A percentile compares a stretch with the other conserved stretches of the same genome.
Evolutionary conservation across 2,797 vertebrate genomes (phyloP).

Genomic region (Erpetoichthys calabaricus): DNA sequence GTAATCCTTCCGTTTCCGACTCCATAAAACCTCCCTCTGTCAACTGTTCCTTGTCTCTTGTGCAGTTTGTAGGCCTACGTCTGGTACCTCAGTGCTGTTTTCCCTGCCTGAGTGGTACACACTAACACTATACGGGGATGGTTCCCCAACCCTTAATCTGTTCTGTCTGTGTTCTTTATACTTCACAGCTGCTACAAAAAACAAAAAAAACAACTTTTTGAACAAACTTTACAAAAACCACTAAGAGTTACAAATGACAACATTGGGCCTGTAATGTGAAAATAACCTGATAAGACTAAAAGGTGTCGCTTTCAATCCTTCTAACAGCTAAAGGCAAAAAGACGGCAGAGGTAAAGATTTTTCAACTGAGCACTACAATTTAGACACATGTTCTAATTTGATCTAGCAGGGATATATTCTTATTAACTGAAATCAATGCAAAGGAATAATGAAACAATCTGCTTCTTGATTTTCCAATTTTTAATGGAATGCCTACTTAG

Average conservation of each 20-base stretch:
- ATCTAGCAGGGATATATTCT: slow-evolving; percentile 1
- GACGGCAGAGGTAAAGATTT: background rate
- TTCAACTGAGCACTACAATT: slow-evolving; percentile 3
- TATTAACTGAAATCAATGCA: slow-evolving; percentile 4
- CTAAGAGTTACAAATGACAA: background rate
- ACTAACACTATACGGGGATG: too few relatives aligned
- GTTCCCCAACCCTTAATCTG: too few relatives aligned
- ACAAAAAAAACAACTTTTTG: too few relatives aligned
- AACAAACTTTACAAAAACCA: too few relatives aligned
- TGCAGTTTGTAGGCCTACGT: too few relatives aligned
- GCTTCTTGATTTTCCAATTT: slow-evolving; percentile 3
- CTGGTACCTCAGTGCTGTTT: too few relatives aligned
- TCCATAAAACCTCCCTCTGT: too few relatives aligned
- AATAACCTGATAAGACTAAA: background rate
- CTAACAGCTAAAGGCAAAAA: background rate
- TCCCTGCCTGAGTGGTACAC: too few relatives aligned
- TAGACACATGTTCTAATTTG: slow-evolving; percentile 1
- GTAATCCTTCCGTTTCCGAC: too few relatives aligned
- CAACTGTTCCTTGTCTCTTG: too few relatives aligned
- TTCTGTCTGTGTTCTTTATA: too few relatives aligned
- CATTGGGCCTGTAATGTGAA: background rate
- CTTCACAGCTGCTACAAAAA: too few relatives aligned
- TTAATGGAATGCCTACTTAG: background rate
- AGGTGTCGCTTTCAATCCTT: background rate
- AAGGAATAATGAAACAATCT: background rate